Percentiles rank a stretch among this genome's conserved stretches.
These are phyloP conservation scores for Escarpia spicata DNA, from an alignment of 2,888 invertebrate species.

Conservation along the genomic window DNA sequence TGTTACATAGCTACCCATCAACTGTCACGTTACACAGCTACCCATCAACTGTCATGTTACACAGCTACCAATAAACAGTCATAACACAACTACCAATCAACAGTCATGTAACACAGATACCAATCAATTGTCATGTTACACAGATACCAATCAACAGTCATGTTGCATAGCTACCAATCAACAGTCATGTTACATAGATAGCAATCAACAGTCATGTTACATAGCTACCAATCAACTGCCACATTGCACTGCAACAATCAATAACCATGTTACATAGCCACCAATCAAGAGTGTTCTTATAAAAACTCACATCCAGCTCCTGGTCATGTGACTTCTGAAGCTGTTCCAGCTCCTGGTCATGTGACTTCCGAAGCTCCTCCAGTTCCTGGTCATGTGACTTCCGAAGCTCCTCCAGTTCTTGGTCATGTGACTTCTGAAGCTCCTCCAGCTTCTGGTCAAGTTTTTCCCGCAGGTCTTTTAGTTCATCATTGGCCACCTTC, in stretches of 20 bases:
- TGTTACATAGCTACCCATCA: too few relatives aligned
- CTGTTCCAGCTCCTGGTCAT: background rate
- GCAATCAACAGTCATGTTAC: background rate
- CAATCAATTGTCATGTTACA: too few relatives aligned
- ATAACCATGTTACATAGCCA: background rate
- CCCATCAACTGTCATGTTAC: too few relatives aligned
- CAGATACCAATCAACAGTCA: too few relatives aligned
- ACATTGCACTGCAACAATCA: background rate
- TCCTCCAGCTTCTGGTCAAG: slow-evolving; percentile 24
- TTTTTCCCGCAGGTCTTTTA: slow-evolving; percentile 23
- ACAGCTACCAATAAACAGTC: too few relatives aligned
- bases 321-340: background rate
- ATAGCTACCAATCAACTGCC: background rate
- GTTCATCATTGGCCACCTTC: background rate
- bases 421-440: slow-evolving; percentile 24
- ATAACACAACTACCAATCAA: too few relatives aligned
- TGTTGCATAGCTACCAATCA: too few relatives aligned
- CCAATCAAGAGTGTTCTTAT: background rate
- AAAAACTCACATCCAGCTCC: background rate
- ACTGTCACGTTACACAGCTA: too few relatives aligned
- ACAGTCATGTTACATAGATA: background rate
- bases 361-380: background rate
- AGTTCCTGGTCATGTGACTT: slow-evolving; percentile 22
- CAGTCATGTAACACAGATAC: too few relatives aligned
- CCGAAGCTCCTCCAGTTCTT: slow-evolving; percentile 28